These are phyloP conservation scores for Caenorhabditis uteleia DNA, from an alignment of 2,888 invertebrate species.

Conservation along the genomic window DNA sequence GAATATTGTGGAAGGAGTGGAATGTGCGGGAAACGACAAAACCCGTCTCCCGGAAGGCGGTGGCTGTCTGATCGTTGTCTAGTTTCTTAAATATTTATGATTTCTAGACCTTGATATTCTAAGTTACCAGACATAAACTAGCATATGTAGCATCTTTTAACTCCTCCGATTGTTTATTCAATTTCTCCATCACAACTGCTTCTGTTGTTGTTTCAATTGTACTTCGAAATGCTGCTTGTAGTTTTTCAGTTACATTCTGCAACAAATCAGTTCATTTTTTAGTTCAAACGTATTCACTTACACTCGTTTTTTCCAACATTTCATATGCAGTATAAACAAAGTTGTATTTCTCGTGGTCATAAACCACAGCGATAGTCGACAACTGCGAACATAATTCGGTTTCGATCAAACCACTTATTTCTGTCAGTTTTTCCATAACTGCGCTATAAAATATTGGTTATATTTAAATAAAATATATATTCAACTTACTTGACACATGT, in stretches of 20 bases:
- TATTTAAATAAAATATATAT: neutral
- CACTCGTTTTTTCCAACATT: constrained; percentile 83
- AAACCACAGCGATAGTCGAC: constrained; percentile 71
- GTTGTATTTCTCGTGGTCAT: constrained; percentile 81
- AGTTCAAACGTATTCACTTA: constrained; percentile 43
- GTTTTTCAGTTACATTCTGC: neutral
- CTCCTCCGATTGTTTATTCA: constrained; percentile 4
- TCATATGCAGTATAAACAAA: constrained; percentile 87
- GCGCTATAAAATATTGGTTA: constrained; percentile 38
- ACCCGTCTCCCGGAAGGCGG: constrained; percentile 55
- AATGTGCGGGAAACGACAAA: constrained; percentile 56
- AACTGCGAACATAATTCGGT: constrained; percentile 50
- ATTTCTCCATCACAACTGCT: constrained; percentile 34
- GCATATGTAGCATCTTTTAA: constrained; percentile 13
- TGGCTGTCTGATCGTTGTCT: constrained; percentile 41
- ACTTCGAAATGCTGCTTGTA: neutral
- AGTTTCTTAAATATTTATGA: constrained; percentile 19
- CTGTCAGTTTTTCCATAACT: constrained; percentile 38
- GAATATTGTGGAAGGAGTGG: constrained; percentile 53
- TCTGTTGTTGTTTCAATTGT: constrained; percentile 18
- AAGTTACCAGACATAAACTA: constrained; percentile 14
- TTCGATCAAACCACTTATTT: constrained; percentile 40
- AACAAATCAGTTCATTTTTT: neutral
- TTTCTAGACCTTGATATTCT: neutral
- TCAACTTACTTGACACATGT: constrained; percentile 50